Evolutionary conservation across 2,797 vertebrate genomes (phyloP).

Genomic region (Phaenicophaeus curvirostris): DNA sequence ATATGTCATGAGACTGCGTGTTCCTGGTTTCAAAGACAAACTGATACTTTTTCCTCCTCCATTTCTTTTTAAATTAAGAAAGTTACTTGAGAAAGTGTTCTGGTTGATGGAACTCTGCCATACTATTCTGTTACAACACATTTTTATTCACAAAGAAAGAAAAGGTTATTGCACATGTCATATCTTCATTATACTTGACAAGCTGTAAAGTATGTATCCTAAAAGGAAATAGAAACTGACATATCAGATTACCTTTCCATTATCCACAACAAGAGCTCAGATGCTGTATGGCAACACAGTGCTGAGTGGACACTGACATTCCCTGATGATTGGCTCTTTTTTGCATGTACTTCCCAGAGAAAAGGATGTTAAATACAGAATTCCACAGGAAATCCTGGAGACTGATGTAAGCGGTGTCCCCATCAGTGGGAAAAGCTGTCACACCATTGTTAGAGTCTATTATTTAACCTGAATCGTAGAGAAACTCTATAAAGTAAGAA

Average conservation of each 20-base stretch:
- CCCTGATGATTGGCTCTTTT: neutral
- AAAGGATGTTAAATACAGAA: neutral
- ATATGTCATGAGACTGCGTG: neutral
- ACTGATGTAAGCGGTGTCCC: neutral
- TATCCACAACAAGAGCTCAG: neutral
- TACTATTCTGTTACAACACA: conserved; percentile 3
- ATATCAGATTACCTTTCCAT: neutral
- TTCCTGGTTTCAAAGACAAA: conserved; percentile 2
- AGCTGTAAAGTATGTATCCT: neutral
- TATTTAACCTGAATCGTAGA: neutral
- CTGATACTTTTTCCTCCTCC: neutral
- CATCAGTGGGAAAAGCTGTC: neutral
- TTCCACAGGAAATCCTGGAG: neutral
- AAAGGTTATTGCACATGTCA: conserved; percentile 22
- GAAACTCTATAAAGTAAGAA: neutral
- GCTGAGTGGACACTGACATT: neutral
- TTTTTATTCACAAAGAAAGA: conserved; percentile 28
- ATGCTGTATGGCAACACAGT: neutral
- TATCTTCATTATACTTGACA: conserved; percentile 24
- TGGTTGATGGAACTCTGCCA: neutral
- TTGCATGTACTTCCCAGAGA: neutral
- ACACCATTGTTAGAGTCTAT: fast-evolving
- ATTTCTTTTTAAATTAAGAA: neutral
- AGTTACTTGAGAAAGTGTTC: conserved; percentile 1
- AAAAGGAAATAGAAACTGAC: conserved; percentile 18